These are phyloP conservation scores for Thryonomys swinderianus DNA, from an alignment of 2,113 vertebrate genomes.

Conservation along the genomic window DNA sequence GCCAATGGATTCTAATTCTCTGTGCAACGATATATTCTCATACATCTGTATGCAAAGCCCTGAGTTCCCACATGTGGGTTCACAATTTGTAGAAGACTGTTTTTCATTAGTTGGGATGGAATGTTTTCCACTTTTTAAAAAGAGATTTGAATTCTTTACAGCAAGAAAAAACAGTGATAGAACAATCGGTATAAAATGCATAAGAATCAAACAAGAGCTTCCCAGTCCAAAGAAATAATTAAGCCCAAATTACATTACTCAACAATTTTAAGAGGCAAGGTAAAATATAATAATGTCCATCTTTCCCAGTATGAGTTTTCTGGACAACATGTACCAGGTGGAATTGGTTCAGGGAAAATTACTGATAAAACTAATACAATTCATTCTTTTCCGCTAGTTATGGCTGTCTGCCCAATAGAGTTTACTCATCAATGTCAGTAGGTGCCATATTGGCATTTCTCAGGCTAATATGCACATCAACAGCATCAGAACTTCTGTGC, in stretches of 20 bases:
- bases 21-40: not conserved
- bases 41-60: constrained; percentile 12
- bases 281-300: not conserved
- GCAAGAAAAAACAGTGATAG: not conserved
- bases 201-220: not conserved
- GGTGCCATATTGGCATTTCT: not conserved
- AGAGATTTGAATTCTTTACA: constrained; percentile 54
- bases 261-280: not conserved
- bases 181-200: not conserved
- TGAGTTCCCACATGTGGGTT: constrained; percentile 44
- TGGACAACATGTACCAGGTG: not conserved
- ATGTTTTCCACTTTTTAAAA: constrained; percentile 50
- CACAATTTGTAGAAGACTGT: constrained; percentile 55
- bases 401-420: not conserved
- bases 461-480: not conserved
- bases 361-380: not conserved
- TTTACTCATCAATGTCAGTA: not conserved
- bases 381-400: not conserved
- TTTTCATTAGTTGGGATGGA: constrained; percentile 71
- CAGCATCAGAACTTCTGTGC: not conserved
- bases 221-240: not conserved
- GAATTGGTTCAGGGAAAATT: not conserved
- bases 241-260: not conserved
- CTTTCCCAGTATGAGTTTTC: not conserved
- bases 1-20: constrained; percentile 1